Base-by-base conservation (phyloP, 1,140 invertebrate genomes). In the Nasonia giraulti region DNA sequence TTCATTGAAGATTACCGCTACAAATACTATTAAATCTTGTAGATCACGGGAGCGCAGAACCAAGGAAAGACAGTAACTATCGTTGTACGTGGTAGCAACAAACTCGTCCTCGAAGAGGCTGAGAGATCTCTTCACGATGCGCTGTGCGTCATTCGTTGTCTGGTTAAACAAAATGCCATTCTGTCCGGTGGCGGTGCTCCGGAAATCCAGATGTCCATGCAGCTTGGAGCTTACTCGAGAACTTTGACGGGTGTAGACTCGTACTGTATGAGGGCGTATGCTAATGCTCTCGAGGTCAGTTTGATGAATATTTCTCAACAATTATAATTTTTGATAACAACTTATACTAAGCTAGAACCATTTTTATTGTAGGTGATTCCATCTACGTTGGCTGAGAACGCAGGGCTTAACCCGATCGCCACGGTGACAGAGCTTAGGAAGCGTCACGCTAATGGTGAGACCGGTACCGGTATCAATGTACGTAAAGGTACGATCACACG, bases 341-440 rank as follows among this genome's bases (percentile, higher is more conserved):
- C 14, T 44, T 44, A 50, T 77, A 14, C 68, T 44, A 33, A 33
- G 14, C n/a, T n/a, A 62, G 17, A 62, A 62, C 14, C 1, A 62
- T 62, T 62, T n/a, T 62, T 80, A 76, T 69, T 87, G 87, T 31
- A 92, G 91, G 87, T 93, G 5, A 97, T 99, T 90, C 99, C 99
- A 3, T 99, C 96, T 78, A 99, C 99, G 4, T 94, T 99, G 80
- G 98, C 99, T n/a, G 99, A 99, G 94, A 99, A 99, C 93, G 99
- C 99, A 37, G 99, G 99, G n/a, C 94, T 99, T 2, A 99, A 99
- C 93, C 97, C 99, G 0, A 99, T 99, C 91, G 94, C 97, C 76
- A 99, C 99, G 0, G 99, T 99, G 1, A 99, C 99, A 0, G 98
- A 99, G 92, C 94, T 99, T 80, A 95, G 99, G 82, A 99, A 98